Evolutionary conservation across 2,888 invertebrate genomes (phyloP).

Genomic region (Hetaerina titia): DNA sequence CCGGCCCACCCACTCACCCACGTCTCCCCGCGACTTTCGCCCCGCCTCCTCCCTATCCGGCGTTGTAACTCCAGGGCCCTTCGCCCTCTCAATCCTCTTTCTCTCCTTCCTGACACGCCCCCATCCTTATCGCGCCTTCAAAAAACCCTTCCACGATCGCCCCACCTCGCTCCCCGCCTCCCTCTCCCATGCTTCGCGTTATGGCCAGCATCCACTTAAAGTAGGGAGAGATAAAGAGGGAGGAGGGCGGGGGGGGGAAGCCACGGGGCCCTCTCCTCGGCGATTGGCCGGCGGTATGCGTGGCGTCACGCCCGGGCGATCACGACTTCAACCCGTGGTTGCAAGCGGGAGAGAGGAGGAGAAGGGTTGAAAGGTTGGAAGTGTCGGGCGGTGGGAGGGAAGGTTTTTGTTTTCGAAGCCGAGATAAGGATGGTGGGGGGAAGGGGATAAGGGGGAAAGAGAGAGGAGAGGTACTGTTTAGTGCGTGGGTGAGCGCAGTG

Average conservation of each 20-base stretch:
- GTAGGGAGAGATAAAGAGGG: neutral
- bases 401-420: neutral
- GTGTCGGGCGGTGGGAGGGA: neutral
- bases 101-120: conserved; percentile 43
- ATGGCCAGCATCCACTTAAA: conserved; percentile 64
- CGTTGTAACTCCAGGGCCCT: neutral
- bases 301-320: conserved; percentile 57
- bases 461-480: neutral
- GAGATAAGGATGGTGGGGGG: neutral
- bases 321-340: conserved; percentile 56
- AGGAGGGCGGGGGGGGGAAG: neutral
- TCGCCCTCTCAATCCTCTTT: neutral
- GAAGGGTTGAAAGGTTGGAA: conserved; percentile 5
- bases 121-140: conserved; percentile 63
- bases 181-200: conserved; percentile 34
- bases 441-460: neutral
- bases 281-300: conserved; percentile 62
- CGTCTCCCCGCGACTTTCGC: neutral
- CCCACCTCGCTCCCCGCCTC: neutral
- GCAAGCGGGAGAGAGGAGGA: conserved; percentile 23
- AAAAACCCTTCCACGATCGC: conserved; percentile 4
- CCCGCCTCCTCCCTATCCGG: conserved; percentile 16
- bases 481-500: neutral
- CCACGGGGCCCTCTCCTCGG: neutral
- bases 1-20: neutral